Conservation (phyloP, 2,888 invertebrate species). For the Chloroclysta siterata region DNA sequence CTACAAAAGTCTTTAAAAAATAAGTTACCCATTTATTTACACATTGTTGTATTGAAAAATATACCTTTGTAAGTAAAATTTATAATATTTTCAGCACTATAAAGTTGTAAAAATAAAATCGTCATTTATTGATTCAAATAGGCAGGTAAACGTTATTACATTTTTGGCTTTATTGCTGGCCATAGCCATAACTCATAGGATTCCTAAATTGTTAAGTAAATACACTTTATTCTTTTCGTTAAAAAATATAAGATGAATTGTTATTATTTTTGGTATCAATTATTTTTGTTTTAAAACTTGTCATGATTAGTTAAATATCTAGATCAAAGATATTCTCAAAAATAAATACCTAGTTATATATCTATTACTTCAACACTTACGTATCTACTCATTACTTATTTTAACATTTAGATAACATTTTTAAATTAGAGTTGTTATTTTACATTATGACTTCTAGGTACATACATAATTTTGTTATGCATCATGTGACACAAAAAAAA, state of each 20-base stretch:
- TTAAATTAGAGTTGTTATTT: neutral
- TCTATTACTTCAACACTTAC: constrained; percentile 7
- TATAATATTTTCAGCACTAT: neutral
- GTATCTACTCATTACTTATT: constrained; percentile 6
- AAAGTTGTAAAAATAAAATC: no score
- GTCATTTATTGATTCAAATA: no score
- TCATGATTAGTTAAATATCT: constrained; percentile 9
- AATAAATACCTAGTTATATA: constrained; percentile 10
- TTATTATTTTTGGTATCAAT: no score
- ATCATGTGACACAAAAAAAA: constrained; percentile 4
- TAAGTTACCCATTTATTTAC: neutral
- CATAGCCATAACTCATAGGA: no score
- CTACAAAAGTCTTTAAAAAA: constrained; percentile 1
- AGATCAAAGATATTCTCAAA: constrained; percentile 16
- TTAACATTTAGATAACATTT: constrained; percentile 7
- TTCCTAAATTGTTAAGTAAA: no score
- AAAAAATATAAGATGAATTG: no score
- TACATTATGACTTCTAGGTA: neutral
- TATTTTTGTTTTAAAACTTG: neutral
- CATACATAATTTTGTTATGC: neutral
- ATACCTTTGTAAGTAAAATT: no score
- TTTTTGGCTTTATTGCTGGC: no score
- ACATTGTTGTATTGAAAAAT: neutral
- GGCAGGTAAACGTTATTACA: no score
- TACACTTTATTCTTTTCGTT: no score